A percentile compares a stretch with the other conserved stretches of the same genome.
Conservation (phyloP, 2,113 vertebrate genomes). For the Tretioscincus oriximinensis region DNA sequence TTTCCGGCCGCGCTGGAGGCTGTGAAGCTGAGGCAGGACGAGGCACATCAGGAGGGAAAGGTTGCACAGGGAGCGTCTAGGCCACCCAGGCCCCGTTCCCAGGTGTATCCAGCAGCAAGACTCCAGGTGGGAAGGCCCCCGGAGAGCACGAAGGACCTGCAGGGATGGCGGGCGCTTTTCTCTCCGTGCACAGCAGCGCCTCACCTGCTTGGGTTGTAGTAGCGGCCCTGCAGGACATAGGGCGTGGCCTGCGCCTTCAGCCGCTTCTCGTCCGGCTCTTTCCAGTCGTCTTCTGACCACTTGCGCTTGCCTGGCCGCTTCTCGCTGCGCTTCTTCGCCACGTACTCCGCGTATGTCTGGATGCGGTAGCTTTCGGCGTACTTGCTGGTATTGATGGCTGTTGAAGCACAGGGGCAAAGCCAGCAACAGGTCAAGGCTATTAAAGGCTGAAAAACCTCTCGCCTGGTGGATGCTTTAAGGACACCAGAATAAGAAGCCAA, state of each 20-base stretch:
- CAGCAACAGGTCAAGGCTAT: too few species aligned
- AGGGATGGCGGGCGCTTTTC: too few species aligned
- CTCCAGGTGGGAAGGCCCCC: too few species aligned
- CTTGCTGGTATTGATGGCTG: constrained; percentile 95
- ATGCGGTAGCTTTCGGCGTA: constrained; percentile 97
- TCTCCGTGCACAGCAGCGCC: neutral
- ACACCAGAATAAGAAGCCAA: neutral
- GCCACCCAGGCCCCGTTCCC: too few species aligned
- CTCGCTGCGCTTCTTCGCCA: constrained; percentile 81
- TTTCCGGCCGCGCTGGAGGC: constrained; percentile 68
- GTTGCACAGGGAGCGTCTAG: too few species aligned
- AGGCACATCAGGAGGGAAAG: neutral
- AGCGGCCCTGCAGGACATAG: constrained; percentile 60
- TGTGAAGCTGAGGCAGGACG: constrained; percentile 63
- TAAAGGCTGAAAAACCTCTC: too few species aligned
- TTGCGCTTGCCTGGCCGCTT: constrained; percentile 75
- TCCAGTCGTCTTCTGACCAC: constrained; percentile 88
- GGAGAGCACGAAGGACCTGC: too few species aligned
- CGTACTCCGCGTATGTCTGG: constrained; percentile 94
- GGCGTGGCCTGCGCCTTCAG: constrained; percentile 67
- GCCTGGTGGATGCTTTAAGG: neutral
- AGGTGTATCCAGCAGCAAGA: too few species aligned
- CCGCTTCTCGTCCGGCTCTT: constrained; percentile 76
- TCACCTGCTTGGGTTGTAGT: constrained; percentile 69
- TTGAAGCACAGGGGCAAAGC: constrained; percentile 29